Evolutionary conservation across 2,888 invertebrate species (phyloP), one percentile per base, ranked within the genome.

Genomic region (Meta bourneti): DNA sequence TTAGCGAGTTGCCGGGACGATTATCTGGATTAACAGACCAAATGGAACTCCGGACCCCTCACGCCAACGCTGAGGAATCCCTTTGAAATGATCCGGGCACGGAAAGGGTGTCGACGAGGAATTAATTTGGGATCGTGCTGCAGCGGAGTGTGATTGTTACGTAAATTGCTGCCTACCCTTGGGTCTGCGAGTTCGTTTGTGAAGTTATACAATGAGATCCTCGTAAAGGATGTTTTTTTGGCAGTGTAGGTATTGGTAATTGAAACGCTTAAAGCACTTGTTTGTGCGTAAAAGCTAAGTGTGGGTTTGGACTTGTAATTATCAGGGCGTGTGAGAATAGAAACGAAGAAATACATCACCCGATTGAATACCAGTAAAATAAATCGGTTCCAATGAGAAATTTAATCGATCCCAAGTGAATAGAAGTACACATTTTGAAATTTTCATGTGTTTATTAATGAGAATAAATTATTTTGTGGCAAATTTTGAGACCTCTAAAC

Each of bases 41-140:
- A 72, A 74, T 80, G 80, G 74, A 80, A 80, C 71, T 49, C 71
- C 19, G 78, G 87, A 74, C n/a, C 9, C n/a, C 51, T 16, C 79
- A 87, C 78, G 78, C 87, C n/a, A 70, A 16, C 51, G 19, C 11
- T 34, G 9, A 20, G 77, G 49, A 82, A 13, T 61, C 51, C 11
- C 70, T 78, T 52, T 51, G 78, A 79, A 86, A 78, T 86, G 80
- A 87, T 80, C 71, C 80, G 11, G 69, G 80, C 87, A 80, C 87
- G 80, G 70, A 86, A 86, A 79, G 86, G 86, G 87, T 87, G 80
- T 72, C 34, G 80, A 49, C 80, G 52, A 48, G 7, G 52, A 80
- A 87, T 87, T 87, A 74, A 80, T 80, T 80, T 83, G 34, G 9
- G 8, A n/a, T 49, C 51, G 70, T 34, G 49, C 71, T 51, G n/a